A percentile compares a stretch with the other conserved stretches of the same genome.
phyloP scores from a whole-genome alignment of 2,797 vertebrate species.

The Anomalospiza imberbis region DNA sequence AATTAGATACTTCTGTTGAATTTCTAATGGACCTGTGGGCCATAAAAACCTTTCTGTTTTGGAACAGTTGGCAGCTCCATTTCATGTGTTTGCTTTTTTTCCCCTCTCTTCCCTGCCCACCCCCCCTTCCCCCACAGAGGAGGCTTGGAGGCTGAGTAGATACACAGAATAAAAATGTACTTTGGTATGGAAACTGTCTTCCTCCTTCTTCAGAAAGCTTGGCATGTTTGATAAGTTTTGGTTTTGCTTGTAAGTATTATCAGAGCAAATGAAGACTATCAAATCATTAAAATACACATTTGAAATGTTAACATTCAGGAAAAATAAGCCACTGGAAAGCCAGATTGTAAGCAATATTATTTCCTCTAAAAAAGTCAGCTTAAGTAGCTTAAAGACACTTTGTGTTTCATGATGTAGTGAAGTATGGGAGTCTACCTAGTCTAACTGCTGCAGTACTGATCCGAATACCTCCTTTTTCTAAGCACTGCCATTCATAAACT shows the following conservation, averaged over 20 bases:
- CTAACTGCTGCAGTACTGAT: neutral
- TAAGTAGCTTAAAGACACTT: neutral
- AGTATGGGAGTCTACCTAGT: neutral
- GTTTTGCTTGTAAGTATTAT: neutral
- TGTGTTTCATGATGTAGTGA: neutral
- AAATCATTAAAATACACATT: neutral
- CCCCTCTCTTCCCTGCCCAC: neutral
- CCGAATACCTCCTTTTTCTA: neutral
- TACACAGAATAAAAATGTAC: neutral
- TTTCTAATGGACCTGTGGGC: conserved; percentile 30
- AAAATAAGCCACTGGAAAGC: neutral
- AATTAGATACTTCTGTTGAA: conserved; percentile 62
- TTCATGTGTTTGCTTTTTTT: neutral
- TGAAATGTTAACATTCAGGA: neutral
- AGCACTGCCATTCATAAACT: neutral
- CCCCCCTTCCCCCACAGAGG: neutral
- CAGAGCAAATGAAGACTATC: neutral
- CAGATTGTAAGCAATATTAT: neutral
- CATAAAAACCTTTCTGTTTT: conserved; percentile 21
- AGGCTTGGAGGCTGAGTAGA: neutral
- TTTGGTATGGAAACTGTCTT: neutral
- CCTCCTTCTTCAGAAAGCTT: neutral
- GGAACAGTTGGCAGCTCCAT: conserved; percentile 13
- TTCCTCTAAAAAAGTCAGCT: neutral
- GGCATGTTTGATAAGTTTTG: neutral